Evolutionary conservation across 1,140 invertebrate genomes (phyloP).

Genomic region (Plutomurus gul): DNA sequence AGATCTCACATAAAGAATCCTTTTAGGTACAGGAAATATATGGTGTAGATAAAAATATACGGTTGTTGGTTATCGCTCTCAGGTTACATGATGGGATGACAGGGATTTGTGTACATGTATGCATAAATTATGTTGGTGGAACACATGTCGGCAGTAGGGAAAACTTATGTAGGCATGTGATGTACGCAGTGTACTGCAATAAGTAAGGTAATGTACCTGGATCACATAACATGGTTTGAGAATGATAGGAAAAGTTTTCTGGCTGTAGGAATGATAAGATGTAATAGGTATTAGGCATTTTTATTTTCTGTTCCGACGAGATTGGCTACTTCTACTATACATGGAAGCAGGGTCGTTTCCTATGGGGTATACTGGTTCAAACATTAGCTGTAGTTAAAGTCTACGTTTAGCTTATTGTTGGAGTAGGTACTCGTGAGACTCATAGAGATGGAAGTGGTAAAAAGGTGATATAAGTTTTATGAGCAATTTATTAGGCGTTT

Average conservation of each 20-base stretch:
- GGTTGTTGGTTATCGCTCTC: not conserved
- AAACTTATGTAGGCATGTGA: not conserved
- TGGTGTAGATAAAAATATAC: not conserved
- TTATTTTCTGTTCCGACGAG: too few species aligned
- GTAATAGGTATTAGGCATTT: too few species aligned
- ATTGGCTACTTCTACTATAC: too few species aligned
- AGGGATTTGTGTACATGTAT: conserved; percentile 12
- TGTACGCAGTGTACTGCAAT: too few species aligned
- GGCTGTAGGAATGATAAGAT: too few species aligned
- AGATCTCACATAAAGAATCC: not conserved
- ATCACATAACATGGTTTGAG: not conserved
- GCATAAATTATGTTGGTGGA: conserved; percentile 8
- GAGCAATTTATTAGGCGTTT: conserved; percentile 45
- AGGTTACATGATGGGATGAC: not conserved
- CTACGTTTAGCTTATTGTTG: too few species aligned
- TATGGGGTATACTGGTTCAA: too few species aligned
- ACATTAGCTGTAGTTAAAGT: not conserved
- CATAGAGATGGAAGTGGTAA: not conserved
- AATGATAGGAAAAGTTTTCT: too few species aligned
- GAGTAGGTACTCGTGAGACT: not conserved
- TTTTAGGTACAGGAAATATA: not conserved
- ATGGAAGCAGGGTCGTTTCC: too few species aligned
- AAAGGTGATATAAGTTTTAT: conserved; percentile 45
- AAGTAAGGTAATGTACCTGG: not conserved
- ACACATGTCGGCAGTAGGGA: not conserved